Conservation (phyloP, 2,888 invertebrate genomes). For the Caenorhabditis wallacei region DNA sequence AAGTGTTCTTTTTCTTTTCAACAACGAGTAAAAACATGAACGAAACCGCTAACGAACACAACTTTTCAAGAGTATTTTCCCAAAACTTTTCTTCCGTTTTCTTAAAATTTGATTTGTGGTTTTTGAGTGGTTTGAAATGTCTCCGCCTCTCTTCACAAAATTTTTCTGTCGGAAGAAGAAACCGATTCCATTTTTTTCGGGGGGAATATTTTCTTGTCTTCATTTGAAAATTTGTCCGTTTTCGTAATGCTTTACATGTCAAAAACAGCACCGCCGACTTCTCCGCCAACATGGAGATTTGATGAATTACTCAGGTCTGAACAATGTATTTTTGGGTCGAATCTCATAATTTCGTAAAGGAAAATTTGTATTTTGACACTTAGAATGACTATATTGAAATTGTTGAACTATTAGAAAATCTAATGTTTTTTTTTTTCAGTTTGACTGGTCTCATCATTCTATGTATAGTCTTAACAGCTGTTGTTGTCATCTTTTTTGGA, state of each 20-base stretch:
- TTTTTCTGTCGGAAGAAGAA: constrained; percentile 21
- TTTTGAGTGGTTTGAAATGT: constrained; percentile 18
- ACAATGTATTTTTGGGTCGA: neutral
- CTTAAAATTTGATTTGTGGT: constrained; percentile 32
- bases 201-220: constrained; percentile 2
- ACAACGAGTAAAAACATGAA: too few species aligned
- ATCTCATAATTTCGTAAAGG: neutral
- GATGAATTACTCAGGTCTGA: constrained; percentile 52
- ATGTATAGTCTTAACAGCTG: constrained; percentile 68
- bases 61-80: constrained; percentile 14
- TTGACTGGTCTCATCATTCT: constrained; percentile 70
- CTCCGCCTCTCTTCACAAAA: constrained; percentile 23
- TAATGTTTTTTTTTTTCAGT: constrained; percentile 49
- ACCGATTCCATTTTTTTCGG: constrained; percentile 30
- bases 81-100: constrained; percentile 2
- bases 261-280: constrained; percentile 46
- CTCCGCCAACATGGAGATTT: constrained; percentile 30
- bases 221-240: constrained; percentile 10
- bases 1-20: too few species aligned
- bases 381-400: too few species aligned
- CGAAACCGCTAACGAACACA: constrained; percentile 22
- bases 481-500: constrained; percentile 70
- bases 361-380: too few species aligned
- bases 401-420: too few species aligned
- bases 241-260: constrained; percentile 55